Conservation (phyloP, 2,113 vertebrate genomes). For the Paraplagusia blochii region DNA sequence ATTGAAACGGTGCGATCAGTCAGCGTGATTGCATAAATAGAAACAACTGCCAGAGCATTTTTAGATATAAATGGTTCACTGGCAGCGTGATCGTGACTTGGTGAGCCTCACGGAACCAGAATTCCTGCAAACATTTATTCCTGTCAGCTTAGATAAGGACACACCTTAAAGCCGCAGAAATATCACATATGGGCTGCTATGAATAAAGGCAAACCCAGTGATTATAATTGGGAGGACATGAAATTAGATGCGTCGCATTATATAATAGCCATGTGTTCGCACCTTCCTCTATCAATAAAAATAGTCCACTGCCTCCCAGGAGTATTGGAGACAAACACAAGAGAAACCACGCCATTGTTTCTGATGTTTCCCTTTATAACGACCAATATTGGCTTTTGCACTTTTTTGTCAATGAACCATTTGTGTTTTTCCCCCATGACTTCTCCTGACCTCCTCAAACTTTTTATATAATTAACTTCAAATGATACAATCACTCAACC, state of each 20-base stretch:
- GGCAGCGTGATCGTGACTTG: slow-evolving; percentile 40
- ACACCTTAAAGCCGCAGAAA: slow-evolving; percentile 29
- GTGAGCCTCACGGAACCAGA: slow-evolving; percentile 42
- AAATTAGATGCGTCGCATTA: neutral
- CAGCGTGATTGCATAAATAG: slow-evolving; percentile 48
- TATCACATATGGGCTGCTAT: slow-evolving; percentile 6
- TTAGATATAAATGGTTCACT: slow-evolving; percentile 37
- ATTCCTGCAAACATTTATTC: slow-evolving; percentile 37
- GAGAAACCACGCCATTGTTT: no score
- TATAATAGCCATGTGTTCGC: neutral
- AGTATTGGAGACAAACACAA: no score
- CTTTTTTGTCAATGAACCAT: no score
- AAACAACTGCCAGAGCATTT: slow-evolving; percentile 36
- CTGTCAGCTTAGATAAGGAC: slow-evolving; percentile 25
- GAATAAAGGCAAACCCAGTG: slow-evolving; percentile 14
- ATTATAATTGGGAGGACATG: slow-evolving; percentile 20
- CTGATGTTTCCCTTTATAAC: no score
- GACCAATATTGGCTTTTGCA: no score
- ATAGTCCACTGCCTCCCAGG: no score
- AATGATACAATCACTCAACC: no score
- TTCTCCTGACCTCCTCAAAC: no score
- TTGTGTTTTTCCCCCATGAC: no score
- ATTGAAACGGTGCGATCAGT: slow-evolving; percentile 36
- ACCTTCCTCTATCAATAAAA: no score
- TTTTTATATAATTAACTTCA: no score